Evolutionary conservation across 2,113 vertebrate genomes (phyloP).

Genomic region (Dissostichus mawsoni): DNA sequence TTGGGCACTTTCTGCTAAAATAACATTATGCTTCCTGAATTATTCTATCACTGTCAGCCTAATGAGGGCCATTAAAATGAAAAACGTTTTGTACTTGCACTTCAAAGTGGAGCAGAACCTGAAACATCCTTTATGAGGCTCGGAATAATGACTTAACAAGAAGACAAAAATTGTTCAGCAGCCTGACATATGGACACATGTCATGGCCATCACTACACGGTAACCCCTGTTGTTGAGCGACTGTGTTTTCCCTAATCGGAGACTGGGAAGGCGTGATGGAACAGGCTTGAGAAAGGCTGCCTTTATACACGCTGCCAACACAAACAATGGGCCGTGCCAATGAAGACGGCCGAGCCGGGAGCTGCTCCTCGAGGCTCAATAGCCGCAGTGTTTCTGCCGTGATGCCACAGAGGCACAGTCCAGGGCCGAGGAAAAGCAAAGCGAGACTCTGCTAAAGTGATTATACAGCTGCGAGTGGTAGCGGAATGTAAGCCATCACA

Average conservation of each 20-base stretch:
- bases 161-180: constrained; percentile 8
- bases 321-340: constrained; percentile 72
- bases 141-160: not conserved
- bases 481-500: constrained; percentile 24
- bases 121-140: constrained; percentile 1
- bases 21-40: constrained; percentile 65
- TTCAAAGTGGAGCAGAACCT: constrained; percentile 40
- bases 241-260: constrained; percentile 34
- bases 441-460: constrained; percentile 37
- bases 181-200: constrained; percentile 30
- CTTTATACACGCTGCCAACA: constrained; percentile 68
- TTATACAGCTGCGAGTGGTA: constrained; percentile 48
- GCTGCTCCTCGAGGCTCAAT: constrained; percentile 64
- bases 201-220: constrained; percentile 5
- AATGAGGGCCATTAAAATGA: constrained; percentile 69
- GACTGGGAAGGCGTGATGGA: constrained; percentile 40
- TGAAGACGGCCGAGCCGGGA: constrained; percentile 50
- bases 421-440: constrained; percentile 30
- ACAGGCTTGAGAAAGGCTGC: constrained; percentile 56
- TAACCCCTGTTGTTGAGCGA: constrained; percentile 12
- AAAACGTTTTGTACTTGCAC: constrained; percentile 36
- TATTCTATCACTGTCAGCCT: constrained; percentile 54
- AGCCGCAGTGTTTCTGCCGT: constrained; percentile 60
- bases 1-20: constrained; percentile 39
- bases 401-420: constrained; percentile 41